phyloP scores from a whole-genome alignment of 2,113 vertebrate genomes.

The Delphinapterus leucas region DNA sequence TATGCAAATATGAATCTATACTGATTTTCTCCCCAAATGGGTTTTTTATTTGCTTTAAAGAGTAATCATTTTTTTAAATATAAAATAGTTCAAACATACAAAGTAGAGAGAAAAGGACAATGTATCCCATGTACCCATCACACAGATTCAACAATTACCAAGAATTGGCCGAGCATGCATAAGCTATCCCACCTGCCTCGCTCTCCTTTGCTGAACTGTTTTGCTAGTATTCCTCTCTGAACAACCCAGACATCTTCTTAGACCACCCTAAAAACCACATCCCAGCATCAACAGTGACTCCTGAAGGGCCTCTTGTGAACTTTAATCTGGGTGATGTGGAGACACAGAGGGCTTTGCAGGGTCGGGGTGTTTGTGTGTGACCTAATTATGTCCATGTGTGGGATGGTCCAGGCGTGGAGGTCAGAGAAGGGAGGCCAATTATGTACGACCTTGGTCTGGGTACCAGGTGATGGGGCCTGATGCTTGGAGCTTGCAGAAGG shows the following conservation, averaged over 20 bases:
- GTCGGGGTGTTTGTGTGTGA: background rate
- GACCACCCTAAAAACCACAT: background rate
- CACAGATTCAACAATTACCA: no score
- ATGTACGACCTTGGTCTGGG: background rate
- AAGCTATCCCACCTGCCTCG: rapidly evolving
- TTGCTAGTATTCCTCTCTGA: background rate
- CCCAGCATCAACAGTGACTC: background rate
- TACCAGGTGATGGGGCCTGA: background rate
- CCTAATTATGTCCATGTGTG: background rate
- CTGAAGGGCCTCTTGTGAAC: background rate
- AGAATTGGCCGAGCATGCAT: rapidly evolving
- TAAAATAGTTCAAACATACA: background rate
- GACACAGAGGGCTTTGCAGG: background rate
- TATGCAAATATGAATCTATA: background rate
- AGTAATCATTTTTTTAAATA: background rate
- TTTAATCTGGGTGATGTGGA: background rate
- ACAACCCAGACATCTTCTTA: background rate
- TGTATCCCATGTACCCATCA: no score
- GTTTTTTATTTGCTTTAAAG: conserved; percentile 8
- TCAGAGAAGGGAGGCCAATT: background rate
- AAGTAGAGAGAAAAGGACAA: background rate
- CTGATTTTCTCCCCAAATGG: background rate
- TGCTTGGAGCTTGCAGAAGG: background rate
- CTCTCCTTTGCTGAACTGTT: background rate
- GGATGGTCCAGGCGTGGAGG: background rate